Conservation (phyloP, 2,113 vertebrate genomes). For the Morone chrysops region DNA sequence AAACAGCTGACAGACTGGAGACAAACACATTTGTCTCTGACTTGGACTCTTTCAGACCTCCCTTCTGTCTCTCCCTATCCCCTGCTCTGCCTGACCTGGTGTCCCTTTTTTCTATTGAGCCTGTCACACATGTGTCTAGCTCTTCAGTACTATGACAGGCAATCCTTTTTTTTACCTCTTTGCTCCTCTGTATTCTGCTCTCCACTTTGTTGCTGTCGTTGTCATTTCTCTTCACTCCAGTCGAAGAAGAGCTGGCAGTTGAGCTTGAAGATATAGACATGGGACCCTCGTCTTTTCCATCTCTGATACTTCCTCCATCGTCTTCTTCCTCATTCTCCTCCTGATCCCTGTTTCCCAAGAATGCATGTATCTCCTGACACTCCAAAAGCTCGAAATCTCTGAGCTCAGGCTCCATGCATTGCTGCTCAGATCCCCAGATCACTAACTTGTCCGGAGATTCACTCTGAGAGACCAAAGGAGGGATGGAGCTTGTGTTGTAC, state of each 20-base stretch:
- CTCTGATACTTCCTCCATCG: constrained; percentile 66
- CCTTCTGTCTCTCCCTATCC: constrained; percentile 58
- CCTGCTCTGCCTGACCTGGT: constrained; percentile 57
- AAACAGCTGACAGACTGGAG: constrained; percentile 78
- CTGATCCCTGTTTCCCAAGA: constrained; percentile 62
- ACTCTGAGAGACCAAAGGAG: constrained; percentile 79
- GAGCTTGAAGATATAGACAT: constrained; percentile 83
- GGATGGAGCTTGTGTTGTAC: constrained; percentile 65
- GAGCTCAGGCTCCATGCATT: constrained; percentile 72
- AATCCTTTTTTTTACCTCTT: constrained; percentile 58
- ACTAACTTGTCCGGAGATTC: constrained; percentile 81
- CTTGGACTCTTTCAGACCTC: constrained; percentile 79
- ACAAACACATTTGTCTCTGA: constrained; percentile 84
- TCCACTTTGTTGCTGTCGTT: constrained; percentile 76
- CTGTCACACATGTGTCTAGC: constrained; percentile 70
- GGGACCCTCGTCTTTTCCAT: constrained; percentile 73
- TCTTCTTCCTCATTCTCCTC: constrained; percentile 63
- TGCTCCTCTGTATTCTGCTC: constrained; percentile 46
- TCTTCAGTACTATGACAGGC: constrained; percentile 77
- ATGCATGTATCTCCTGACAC: constrained; percentile 78
- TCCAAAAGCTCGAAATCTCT: constrained; percentile 80
- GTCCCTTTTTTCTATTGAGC: constrained; percentile 59
- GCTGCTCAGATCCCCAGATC: constrained; percentile 83
- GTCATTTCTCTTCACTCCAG: constrained; percentile 68
- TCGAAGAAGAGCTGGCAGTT: constrained; percentile 70